phyloP scores from a whole-genome alignment of 2,113 vertebrate genomes.

The Scytalopus superciliaris region DNA sequence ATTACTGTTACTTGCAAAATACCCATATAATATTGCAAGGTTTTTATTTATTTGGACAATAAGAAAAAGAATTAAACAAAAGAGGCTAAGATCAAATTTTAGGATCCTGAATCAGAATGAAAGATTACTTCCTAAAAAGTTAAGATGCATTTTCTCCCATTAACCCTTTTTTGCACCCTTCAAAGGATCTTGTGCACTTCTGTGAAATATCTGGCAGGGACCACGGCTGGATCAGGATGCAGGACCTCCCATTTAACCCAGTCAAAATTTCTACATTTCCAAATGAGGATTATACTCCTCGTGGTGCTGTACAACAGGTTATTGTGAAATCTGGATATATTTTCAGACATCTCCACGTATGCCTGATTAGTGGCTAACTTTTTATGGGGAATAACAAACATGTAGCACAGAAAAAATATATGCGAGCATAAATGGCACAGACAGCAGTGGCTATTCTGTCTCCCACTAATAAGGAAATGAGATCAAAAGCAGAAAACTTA shows the following conservation, averaged over 20 bases:
- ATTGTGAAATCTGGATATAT: background rate
- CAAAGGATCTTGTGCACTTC: background rate
- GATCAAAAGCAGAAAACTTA: background rate
- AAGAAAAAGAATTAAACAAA: background rate
- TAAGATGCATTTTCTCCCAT: background rate
- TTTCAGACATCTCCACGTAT: background rate
- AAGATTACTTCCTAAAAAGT: background rate
- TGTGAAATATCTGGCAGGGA: background rate
- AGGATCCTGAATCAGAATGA: background rate
- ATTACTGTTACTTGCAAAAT: background rate
- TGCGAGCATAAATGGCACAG: rapidly evolving
- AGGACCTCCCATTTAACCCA: background rate
- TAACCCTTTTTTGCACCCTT: background rate
- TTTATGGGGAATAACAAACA: background rate
- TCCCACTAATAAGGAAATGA: background rate
- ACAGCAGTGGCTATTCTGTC: background rate
- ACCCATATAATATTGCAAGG: background rate
- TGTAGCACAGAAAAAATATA: background rate
- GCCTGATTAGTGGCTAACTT: background rate
- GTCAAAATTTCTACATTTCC: background rate
- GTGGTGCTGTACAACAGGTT: background rate
- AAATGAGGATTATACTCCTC: background rate
- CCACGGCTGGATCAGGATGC: background rate
- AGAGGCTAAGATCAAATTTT: background rate
- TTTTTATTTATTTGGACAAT: background rate